Evolutionary conservation across 2,113 vertebrate genomes (phyloP), one percentile per base, ranked within the genome.

Genomic region (Hippocampus abdominalis): DNA sequence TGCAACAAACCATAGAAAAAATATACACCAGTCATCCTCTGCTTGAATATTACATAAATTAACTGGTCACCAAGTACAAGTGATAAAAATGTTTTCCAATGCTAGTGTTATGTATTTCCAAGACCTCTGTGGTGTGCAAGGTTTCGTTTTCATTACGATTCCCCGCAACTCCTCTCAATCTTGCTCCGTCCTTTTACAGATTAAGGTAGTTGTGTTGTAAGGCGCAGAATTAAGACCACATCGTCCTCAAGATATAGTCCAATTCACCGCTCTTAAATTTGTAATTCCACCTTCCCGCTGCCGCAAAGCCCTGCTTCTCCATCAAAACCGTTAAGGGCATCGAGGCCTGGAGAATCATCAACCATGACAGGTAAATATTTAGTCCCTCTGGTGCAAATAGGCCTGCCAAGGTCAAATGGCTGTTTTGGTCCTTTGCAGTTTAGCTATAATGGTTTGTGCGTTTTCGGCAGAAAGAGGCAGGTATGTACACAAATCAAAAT

Each of bases 331-430:
- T 89, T 90, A 91, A 81, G 78, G 81, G 71, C 82, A 73, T 73
- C 80, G 83, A 86, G 83, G 85, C 87, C 82, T 84, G 81, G 89
- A 89, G 85, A 80, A 87, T 89, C 87, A 91, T 92, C 88, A 89
- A 87, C 85, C 84, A 89, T 90, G 90, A 87, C 88, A 87, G 90
- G 88, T 90, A 91, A 92, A 92, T 91, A 92, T 92, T 92, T 90
- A 91, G 85, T 90, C 81, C 84, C 87, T 81, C 79, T 78, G 83
- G 82, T 87, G 88, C 88, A 88, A 91, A 89, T 87, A 90, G 89
- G 85, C 87, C 84, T 80, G 51, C 82, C 90, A 90, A 90, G 88
- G 89, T 91, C 89, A 89, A 82, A 88, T 74, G 78, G 75, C 73
- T 84, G 80, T 66, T 77, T 76, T 74, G 66, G 79, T 71, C 81